Conservation (phyloP, 2,797 vertebrate genomes). For the Xyrichtys novacula region DNA sequence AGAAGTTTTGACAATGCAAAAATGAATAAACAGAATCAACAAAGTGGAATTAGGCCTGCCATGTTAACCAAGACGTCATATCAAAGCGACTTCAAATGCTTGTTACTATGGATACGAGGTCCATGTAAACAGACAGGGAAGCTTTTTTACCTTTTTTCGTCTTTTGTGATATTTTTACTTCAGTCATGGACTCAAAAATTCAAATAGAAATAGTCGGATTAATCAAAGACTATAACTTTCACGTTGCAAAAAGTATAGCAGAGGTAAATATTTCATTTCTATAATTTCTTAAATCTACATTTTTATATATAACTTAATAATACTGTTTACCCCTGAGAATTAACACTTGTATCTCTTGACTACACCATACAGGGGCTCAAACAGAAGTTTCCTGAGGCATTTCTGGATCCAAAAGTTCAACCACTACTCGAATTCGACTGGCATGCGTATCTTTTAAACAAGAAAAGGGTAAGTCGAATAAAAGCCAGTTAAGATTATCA, state of each 20-base stretch:
- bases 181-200: constrained; percentile 39
- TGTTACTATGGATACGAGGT: constrained; percentile 75
- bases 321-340: not conserved
- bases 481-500: not conserved
- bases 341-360: not conserved
- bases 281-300: rapidly evolving
- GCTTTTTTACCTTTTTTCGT: no score
- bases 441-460: constrained; percentile 73
- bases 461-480: constrained; percentile 73
- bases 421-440: constrained; percentile 83
- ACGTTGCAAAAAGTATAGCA: constrained; percentile 74
- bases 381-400: constrained; percentile 70
- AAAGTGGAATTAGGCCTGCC: not conserved
- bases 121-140: constrained; percentile 10
- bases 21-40: not conserved
- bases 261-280: constrained; percentile 70
- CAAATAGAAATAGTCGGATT: constrained; percentile 76
- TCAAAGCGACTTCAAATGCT: constrained; percentile 31
- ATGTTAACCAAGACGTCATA: constrained; percentile 41
- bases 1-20: no score
- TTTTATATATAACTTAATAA: not conserved
- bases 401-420: constrained; percentile 72
- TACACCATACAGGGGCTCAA: constrained; percentile 73
- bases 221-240: constrained; percentile 75
- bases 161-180: not conserved